These are phyloP conservation scores for Orchesella cincta DNA, from an alignment of 1,140 invertebrate genomes.

Conservation along the genomic window DNA sequence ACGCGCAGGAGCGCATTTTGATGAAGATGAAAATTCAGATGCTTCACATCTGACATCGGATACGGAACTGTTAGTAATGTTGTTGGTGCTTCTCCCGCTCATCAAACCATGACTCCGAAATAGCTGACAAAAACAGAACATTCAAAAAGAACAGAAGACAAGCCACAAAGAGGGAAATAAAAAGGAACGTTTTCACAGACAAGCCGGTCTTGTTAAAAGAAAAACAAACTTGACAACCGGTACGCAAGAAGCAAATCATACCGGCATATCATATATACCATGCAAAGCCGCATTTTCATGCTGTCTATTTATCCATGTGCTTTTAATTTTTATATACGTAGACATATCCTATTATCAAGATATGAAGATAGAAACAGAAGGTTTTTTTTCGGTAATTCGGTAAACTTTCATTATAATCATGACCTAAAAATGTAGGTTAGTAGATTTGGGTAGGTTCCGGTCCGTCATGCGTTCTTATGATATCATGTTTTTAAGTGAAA, in stretches of 20 bases:
- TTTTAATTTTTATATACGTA: no score
- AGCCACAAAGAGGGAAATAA: not conserved
- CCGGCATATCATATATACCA: not conserved
- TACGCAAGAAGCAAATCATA: not conserved
- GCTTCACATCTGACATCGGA: slow-evolving; percentile 20
- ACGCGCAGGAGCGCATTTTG: not conserved
- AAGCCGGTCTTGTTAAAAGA: slow-evolving; percentile 8
- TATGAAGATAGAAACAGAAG: not conserved
- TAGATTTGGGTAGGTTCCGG: slow-evolving; percentile 20
- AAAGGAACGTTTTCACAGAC: not conserved
- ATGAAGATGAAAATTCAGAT: slow-evolving; percentile 3
- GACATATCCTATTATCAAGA: no score
- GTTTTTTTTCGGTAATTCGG: not conserved
- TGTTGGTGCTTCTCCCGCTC: slow-evolving; percentile 11
- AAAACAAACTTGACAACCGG: slow-evolving; percentile 27
- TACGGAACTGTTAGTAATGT: slow-evolving; percentile 23
- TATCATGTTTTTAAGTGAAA: not conserved
- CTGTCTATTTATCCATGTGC: not conserved
- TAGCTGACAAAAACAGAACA: slow-evolving; percentile 26
- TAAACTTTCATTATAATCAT: not conserved
- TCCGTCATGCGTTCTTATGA: not conserved
- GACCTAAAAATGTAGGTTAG: slow-evolving; percentile 3
- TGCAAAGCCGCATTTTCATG: no score
- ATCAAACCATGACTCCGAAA: slow-evolving; percentile 23
- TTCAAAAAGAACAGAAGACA: not conserved